Evolutionary conservation across 1,140 invertebrate species (phyloP), one percentile per base, ranked within the genome.

Genomic region (Theocolax elegans): DNA sequence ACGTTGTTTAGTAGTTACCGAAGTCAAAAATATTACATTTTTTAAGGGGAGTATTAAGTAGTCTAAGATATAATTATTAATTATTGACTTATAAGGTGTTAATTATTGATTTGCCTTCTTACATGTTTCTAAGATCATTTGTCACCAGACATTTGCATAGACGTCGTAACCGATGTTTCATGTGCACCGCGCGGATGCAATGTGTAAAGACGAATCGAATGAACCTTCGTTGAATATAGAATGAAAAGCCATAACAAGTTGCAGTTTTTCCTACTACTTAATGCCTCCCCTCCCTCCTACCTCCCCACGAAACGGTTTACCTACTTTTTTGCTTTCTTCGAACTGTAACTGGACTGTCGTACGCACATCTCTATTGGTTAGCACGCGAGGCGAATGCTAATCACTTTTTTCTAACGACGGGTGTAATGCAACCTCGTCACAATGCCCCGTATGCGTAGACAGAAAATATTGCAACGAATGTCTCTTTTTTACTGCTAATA

Each of bases 131-230:
- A n/a, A n/a, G n/a, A n/a, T n/a, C n/a, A 80, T 82, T 81, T 81
- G 77, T 81, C 79, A 81, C 72, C 71, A 65, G 60, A 53, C 75
- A 80, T 82, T 81, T 81, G 76, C 77, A 80, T 82, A 79, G 15
- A 12, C 71, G 76, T 77, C 76, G 66, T 67, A 70, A 67, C 44
- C 63, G 56, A 73, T 59, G 76, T 75, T 48, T 21, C 44, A 25
- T 49, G 1, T 53, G 1, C 0, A 21, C 38, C 21, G 70, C 73
- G 1, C 75, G 1, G 40, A 13, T 9, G 3, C 1, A 44, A 25
- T 2, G 40, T 25, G 17, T 17, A 75, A 78, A 56, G 71, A 75
- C 75, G 72, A 77, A 79, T 76, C 72, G 74, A 78, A 77, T 67
- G 73, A 53, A 48, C 12, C 17, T 64, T 53, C 23, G 31, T 27